Evolutionary conservation across 1,140 invertebrate species (phyloP).

Genomic region (Ips typographus): DNA sequence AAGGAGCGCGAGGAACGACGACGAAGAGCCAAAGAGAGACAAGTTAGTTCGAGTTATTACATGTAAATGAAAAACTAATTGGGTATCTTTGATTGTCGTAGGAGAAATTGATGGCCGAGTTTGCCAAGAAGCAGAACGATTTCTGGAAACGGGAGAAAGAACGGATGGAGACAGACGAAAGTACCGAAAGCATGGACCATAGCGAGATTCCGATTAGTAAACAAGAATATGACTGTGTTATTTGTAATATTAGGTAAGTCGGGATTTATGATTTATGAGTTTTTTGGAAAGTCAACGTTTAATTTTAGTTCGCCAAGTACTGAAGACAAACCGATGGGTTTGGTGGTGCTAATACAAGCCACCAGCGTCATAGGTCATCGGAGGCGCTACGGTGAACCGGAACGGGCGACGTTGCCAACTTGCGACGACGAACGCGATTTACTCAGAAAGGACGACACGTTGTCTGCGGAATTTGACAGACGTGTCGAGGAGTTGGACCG

Average conservation of each 20-base stretch:
- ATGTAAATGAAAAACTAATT: not conserved
- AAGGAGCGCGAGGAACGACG: conserved; percentile 79
- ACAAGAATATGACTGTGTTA: conserved; percentile 92
- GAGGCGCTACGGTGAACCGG: conserved; percentile 57
- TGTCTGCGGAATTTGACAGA: conserved; percentile 66
- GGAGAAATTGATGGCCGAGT: conserved; percentile 89
- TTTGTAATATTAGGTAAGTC: conserved; percentile 67
- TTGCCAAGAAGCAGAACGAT: conserved; percentile 86
- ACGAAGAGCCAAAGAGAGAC: conserved; percentile 81
- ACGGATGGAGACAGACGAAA: conserved; percentile 66
- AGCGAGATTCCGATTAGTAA: conserved; percentile 63
- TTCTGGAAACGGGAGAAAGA: conserved; percentile 71
- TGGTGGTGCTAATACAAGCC: conserved; percentile 86
- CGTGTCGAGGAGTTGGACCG: conserved; percentile 68
- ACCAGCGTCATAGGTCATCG: conserved; percentile 80
- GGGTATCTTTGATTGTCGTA: conserved; percentile 14
- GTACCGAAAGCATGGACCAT: conserved; percentile 32
- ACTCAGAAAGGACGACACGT: conserved; percentile 59
- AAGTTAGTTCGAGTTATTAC: conserved; percentile 50
- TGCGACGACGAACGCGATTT: conserved; percentile 61
- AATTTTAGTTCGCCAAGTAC: conserved; percentile 72
- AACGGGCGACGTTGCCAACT: conserved; percentile 65
- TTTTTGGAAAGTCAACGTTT: not conserved
- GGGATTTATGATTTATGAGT: not conserved
- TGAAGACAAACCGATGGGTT: conserved; percentile 83